Percentiles rank a stretch among this genome's conserved stretches.
Conservation (phyloP, 2,888 invertebrate species). For the Mesochorus sp. region DNA sequence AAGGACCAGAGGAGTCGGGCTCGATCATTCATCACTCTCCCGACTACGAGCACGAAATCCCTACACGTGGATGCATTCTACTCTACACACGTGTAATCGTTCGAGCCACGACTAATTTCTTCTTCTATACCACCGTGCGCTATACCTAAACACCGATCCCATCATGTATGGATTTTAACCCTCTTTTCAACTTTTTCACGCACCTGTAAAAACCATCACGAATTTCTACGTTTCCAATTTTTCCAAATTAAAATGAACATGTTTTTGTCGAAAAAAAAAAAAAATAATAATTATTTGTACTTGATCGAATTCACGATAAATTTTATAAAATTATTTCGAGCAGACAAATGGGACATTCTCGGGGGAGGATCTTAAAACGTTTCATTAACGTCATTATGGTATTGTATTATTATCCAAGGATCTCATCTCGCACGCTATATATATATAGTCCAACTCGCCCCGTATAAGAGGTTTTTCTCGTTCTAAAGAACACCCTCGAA, state of each 20-base stretch:
- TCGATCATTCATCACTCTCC: constrained; percentile 63
- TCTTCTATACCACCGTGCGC: constrained; percentile 40
- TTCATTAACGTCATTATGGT: constrained; percentile 45
- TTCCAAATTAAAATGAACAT: not conserved
- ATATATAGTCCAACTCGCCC: not conserved
- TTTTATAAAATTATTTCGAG: no score
- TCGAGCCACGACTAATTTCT: constrained; percentile 44
- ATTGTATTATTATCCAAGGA: constrained; percentile 37
- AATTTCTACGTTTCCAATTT: not conserved
- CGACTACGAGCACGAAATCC: constrained; percentile 35
- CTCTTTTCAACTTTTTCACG: not conserved
- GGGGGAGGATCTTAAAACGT: constrained; percentile 16
- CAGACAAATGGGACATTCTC: not conserved
- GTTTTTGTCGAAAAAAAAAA: not conserved
- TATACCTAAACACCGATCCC: constrained; percentile 29
- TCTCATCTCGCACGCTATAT: not conserved
- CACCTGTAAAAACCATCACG: constrained; percentile 8
- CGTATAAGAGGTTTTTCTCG: not conserved
- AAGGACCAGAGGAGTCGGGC: constrained; percentile 37
- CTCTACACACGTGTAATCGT: constrained; percentile 16
- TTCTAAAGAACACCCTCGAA: constrained; percentile 52
- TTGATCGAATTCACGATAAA: no score
- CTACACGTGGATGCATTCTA: no score
- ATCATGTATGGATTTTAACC: not conserved
- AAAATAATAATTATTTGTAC: no score